Percentiles rank a stretch among this genome's conserved stretches.
Evolutionary conservation across 2,113 vertebrate species (phyloP).

Genomic region (Rostratula benghalensis): DNA sequence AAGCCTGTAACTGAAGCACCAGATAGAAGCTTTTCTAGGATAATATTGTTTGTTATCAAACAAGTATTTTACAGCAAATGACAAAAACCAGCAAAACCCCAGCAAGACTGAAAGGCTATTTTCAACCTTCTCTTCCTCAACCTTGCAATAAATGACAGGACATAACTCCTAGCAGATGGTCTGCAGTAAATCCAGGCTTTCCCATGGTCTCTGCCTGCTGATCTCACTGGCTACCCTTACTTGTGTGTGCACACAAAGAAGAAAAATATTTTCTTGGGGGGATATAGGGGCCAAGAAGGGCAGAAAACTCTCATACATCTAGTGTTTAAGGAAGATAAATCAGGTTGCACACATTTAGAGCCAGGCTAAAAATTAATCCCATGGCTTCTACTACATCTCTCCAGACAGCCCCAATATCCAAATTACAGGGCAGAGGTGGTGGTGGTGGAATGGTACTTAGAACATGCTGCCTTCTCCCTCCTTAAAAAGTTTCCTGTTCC

Average conservation of each 20-base stretch:
- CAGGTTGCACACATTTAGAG: not conserved
- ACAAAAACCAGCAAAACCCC: not conserved
- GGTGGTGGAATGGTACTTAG: not conserved
- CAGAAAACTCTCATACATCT: not conserved
- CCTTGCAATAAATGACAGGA: not conserved
- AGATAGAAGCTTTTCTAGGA: not conserved
- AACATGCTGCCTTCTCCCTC: not conserved
- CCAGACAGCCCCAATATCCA: not conserved
- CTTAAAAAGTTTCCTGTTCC: not conserved
- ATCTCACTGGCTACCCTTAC: not conserved
- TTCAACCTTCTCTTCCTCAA: not conserved
- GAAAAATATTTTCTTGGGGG: not conserved
- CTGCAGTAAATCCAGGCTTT: not conserved
- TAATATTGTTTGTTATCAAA: not conserved
- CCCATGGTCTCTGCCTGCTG: not conserved
- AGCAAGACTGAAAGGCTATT: not conserved
- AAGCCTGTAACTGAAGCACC: not conserved
- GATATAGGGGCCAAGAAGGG: not conserved
- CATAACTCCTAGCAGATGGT: not conserved
- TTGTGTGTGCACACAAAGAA: not conserved
- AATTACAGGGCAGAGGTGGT: not conserved
- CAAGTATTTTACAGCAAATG: not conserved
- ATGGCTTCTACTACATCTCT: not conserved
- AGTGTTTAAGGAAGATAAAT: conserved; percentile 35
- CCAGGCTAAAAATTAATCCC: not conserved